Conservation (phyloP, 1,140 invertebrate genomes). For the Myzus persicae region DNA sequence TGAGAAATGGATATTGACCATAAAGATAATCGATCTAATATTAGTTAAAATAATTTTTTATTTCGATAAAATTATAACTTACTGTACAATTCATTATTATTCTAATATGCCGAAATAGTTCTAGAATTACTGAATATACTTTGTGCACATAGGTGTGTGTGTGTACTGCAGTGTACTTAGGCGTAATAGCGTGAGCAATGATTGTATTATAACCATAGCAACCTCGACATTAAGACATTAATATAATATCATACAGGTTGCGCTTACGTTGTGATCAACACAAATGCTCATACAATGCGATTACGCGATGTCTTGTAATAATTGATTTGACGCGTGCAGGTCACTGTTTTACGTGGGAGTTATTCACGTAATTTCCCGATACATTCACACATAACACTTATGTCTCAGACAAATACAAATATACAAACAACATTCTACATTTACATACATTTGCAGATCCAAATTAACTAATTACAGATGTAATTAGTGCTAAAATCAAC, state of each 20-base stretch:
- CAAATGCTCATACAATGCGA: not conserved
- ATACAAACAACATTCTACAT: not conserved
- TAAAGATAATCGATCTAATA: not conserved
- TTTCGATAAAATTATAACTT: not conserved
- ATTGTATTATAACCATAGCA: not conserved
- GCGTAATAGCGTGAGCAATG: not conserved
- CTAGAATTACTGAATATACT: too few species aligned
- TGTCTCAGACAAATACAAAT: too few species aligned
- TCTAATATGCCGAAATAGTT: too few species aligned
- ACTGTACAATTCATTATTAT: not conserved
- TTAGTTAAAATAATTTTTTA: not conserved
- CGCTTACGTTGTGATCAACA: not conserved
- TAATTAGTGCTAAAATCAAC: not conserved
- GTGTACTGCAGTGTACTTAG: too few species aligned
- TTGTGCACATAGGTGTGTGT: too few species aligned
- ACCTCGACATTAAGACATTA: not conserved
- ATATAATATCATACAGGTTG: not conserved
- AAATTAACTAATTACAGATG: not conserved
- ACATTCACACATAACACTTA: not conserved
- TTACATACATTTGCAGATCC: not conserved
- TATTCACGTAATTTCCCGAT: not conserved
- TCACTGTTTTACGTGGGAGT: not conserved
- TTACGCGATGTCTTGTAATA: not conserved
- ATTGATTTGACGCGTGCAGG: not conserved
- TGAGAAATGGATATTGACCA: not conserved